phyloP scores from a whole-genome alignment of 2,888 invertebrate species.

The Pachliopta kotzebuea region DNA sequence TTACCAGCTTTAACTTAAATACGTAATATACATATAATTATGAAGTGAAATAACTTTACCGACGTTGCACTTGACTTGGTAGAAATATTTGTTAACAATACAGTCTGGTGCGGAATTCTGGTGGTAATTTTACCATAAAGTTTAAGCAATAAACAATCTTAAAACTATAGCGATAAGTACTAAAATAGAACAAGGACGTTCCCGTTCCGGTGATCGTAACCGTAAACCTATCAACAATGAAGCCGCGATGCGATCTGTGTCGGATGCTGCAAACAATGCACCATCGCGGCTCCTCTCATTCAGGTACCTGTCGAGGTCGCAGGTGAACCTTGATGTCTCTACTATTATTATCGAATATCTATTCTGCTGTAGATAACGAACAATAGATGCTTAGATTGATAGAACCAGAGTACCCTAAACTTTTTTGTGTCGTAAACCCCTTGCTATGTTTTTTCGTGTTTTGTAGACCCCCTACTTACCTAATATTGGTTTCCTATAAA shows the following conservation, averaged over 20 bases:
- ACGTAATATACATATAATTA: no score
- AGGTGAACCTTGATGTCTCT: slow-evolving; percentile 40
- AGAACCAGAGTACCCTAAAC: no score
- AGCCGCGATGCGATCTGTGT: slow-evolving; percentile 43
- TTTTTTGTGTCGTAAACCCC: no score
- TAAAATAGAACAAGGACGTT: background rate
- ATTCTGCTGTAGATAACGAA: no score
- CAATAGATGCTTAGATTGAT: no score
- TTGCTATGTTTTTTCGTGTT: no score
- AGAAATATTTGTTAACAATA: slow-evolving; percentile 8
- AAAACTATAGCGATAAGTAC: slow-evolving; percentile 2
- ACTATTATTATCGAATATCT: slow-evolving; percentile 17
- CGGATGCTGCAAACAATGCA: slow-evolving; percentile 45
- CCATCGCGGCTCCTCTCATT: slow-evolving; percentile 43
- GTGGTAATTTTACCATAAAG: background rate
- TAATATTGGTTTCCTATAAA: no score
- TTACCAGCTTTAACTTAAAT: no score
- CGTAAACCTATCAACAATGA: slow-evolving; percentile 42
- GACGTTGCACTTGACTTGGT: background rate
- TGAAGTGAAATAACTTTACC: no score
- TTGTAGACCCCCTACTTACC: no score
- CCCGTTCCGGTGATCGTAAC: slow-evolving; percentile 30
- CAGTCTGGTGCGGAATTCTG: background rate
- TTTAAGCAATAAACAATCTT: slow-evolving; percentile 3
- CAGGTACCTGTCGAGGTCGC: slow-evolving; percentile 41